Evolutionary conservation across 2,888 invertebrate genomes (phyloP).

Genomic region (Plagiodera versicolora): DNA sequence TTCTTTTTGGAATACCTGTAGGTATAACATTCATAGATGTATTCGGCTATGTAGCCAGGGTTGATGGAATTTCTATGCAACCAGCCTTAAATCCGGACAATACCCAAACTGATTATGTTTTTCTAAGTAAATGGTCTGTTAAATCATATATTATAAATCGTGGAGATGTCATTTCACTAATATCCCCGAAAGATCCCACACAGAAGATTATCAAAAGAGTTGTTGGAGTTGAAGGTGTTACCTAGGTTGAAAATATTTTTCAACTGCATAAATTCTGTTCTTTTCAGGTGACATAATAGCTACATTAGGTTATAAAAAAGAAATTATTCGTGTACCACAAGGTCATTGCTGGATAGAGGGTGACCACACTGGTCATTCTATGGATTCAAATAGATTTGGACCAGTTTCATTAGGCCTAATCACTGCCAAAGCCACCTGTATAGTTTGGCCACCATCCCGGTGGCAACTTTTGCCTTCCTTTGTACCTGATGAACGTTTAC

Average conservation of each 20-base stretch:
- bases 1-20: slow-evolving; percentile 77
- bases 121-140: slow-evolving; percentile 80
- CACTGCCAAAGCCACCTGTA: slow-evolving; percentile 84
- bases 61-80: slow-evolving; percentile 94
- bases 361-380: slow-evolving; percentile 84
- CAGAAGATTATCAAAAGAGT: slow-evolving; percentile 90
- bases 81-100: slow-evolving; percentile 80
- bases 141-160: slow-evolving; percentile 70
- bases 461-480: slow-evolving; percentile 75
- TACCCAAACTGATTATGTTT: slow-evolving; percentile 74
- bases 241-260: background rate
- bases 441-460: slow-evolving; percentile 92
- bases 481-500: slow-evolving; percentile 64
- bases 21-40: slow-evolving; percentile 82
- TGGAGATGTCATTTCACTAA: slow-evolving; percentile 85
- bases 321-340: slow-evolving; percentile 76
- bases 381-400: slow-evolving; percentile 94
- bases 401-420: slow-evolving; percentile 87
- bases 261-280: background rate
- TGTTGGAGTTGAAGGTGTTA: slow-evolving; percentile 71
- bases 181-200: slow-evolving; percentile 84
- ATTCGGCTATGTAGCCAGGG: slow-evolving; percentile 86
- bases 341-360: slow-evolving; percentile 99
- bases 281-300: slow-evolving; percentile 71
- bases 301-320: slow-evolving; percentile 74